Percentiles rank a stretch among this genome's conserved stretches.
These are phyloP conservation scores for Chalcosyrphus nemorum DNA, from an alignment of 2,888 invertebrate species.

Conservation along the genomic window DNA sequence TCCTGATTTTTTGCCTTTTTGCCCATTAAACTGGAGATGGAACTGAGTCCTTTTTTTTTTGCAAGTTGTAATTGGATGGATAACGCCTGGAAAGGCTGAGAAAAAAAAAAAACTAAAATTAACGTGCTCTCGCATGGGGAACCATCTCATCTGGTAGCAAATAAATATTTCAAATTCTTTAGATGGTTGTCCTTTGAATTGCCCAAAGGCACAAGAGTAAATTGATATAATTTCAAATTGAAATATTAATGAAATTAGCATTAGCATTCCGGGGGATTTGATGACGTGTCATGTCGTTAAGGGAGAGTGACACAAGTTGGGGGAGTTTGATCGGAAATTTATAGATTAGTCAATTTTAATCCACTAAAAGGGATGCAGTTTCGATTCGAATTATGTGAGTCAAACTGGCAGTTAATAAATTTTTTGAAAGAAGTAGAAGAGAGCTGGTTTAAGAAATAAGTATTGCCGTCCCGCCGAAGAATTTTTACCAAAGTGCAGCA, in stretches of 20 bases:
- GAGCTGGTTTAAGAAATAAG: too few relatives aligned
- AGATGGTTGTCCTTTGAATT: not conserved
- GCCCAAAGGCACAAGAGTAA: not conserved
- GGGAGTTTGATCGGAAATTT: not conserved
- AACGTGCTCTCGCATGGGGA: not conserved
- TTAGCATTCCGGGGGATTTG: not conserved
- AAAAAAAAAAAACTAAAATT: not conserved
- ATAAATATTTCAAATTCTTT: constrained; percentile 13
- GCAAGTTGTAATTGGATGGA: constrained; percentile 22
- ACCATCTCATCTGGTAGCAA: not conserved
- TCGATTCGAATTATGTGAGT: too few relatives aligned
- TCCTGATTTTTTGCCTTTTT: not conserved
- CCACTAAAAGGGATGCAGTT: too few relatives aligned
- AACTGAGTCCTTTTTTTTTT: not conserved
- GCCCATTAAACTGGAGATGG: not conserved
- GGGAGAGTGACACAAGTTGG: not conserved
- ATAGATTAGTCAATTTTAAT: not conserved
- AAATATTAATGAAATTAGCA: constrained; percentile 7
- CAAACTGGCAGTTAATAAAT: too few relatives aligned
- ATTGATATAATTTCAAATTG: not conserved
- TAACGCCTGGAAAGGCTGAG: not conserved
- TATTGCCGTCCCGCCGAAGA: too few relatives aligned
- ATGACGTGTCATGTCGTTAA: not conserved
- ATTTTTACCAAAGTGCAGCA: too few relatives aligned
- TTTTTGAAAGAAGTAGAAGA: too few relatives aligned